phyloP scores from a whole-genome alignment of 2,797 vertebrate genomes.

The Schizopygopsis malacanthus region DNA sequence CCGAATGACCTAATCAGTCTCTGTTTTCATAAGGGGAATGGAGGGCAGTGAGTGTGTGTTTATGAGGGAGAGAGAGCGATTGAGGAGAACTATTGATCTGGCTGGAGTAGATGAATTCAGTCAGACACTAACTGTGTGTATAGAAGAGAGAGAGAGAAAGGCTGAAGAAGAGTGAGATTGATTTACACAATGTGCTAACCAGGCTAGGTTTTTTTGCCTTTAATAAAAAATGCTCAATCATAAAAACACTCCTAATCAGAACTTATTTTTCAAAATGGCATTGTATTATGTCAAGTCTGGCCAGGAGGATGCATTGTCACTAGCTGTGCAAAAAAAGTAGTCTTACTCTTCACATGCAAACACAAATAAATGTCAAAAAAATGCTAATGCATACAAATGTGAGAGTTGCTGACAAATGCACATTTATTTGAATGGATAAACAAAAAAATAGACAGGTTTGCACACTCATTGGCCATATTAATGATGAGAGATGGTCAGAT shows the following conservation, averaged over 20 bases:
- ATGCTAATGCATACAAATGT: conserved; percentile 40
- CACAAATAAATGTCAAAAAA: conserved; percentile 45
- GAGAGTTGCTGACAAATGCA: conserved; percentile 5
- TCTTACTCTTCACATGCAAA: conserved; percentile 41
- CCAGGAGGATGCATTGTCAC: neutral
- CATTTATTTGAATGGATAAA: conserved; percentile 14
- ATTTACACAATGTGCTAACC: neutral
- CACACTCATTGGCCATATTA: neutral
- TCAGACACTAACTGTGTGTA: conserved; percentile 57
- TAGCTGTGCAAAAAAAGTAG: neutral
- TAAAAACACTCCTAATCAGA: neutral
- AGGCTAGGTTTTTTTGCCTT: neutral
- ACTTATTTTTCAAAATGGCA: neutral
- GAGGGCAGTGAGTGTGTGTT: conserved; percentile 44
- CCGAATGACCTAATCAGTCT: conserved; percentile 66
- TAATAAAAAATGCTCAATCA: neutral
- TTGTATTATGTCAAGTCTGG: neutral
- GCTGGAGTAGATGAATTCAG: conserved; percentile 67
- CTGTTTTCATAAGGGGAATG: conserved; percentile 70
- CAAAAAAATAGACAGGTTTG: conserved; percentile 12
- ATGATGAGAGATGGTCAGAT: conserved; percentile 1
- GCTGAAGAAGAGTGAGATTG: conserved; percentile 23
- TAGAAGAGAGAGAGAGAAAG: conserved; percentile 22
- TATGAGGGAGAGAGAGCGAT: conserved; percentile 39
- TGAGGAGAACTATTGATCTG: conserved; percentile 68